These are phyloP conservation scores for Rotaria magnacalcarata DNA, from an alignment of 2,888 invertebrate species.

Conservation along the genomic window DNA sequence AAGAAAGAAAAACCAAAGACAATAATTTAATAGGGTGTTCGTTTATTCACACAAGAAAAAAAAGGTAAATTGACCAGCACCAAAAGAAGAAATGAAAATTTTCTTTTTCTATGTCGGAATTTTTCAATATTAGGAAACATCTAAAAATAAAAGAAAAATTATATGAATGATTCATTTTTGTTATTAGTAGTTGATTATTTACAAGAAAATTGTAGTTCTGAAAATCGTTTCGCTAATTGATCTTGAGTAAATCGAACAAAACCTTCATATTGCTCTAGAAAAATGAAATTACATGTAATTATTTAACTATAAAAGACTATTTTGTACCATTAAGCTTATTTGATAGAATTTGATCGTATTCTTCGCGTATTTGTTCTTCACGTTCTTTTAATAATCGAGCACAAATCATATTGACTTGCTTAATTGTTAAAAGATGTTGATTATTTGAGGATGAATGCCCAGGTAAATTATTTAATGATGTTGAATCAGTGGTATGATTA, in stretches of 20 bases:
- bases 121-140: neutral
- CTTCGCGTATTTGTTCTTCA: conserved; percentile 83
- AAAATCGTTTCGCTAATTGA: conserved; percentile 78
- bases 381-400: conserved; percentile 92
- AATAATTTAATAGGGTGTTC: neutral
- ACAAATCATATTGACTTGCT: conserved; percentile 86
- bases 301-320: neutral
- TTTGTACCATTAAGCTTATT: conserved; percentile 73
- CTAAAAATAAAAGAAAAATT: neutral
- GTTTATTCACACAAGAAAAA: neutral
- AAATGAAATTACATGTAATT: conserved; percentile 38
- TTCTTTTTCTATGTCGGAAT: neutral
- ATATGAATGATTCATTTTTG: no score
- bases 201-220: conserved; percentile 50
- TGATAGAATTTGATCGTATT: conserved; percentile 86
- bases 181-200: neutral
- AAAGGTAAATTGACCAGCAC: neutral
- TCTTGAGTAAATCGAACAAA: conserved; percentile 97
- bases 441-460: conserved; percentile 8
- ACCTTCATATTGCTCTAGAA: conserved; percentile 87
- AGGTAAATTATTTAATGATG: neutral
- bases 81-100: neutral
- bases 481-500: neutral
- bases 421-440: conserved; percentile 44
- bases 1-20: neutral